Evolutionary conservation across 2,113 vertebrate genomes (phyloP).

Genomic region (Leucoraja erinaceus): DNA sequence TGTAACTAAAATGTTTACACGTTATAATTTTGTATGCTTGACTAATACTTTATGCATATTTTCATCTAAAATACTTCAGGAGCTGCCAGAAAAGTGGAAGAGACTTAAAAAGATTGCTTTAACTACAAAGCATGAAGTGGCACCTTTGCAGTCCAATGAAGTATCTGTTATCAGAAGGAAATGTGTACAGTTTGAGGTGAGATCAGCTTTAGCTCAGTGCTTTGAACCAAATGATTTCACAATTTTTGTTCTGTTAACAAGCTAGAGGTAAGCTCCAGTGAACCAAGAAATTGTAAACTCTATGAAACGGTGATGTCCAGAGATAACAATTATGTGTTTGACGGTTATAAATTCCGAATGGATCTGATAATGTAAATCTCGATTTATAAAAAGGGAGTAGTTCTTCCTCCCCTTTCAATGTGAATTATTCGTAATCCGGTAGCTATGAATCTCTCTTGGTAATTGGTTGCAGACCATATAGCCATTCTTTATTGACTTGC

Average conservation of each 20-base stretch:
- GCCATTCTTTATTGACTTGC: constrained; percentile 23
- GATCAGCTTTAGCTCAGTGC: constrained; percentile 85
- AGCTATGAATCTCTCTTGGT: constrained; percentile 80
- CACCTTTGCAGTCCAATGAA: constrained; percentile 65
- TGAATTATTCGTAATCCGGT: constrained; percentile 88
- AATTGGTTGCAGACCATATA: constrained; percentile 90
- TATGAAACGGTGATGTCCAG: constrained; percentile 83
- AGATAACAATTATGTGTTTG: constrained; percentile 98
- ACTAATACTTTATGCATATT: constrained; percentile 31
- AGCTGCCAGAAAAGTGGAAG: constrained; percentile 63
- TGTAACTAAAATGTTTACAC: constrained; percentile 21
- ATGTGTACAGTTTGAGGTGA: constrained; percentile 81
- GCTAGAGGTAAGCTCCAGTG: constrained; percentile 92
- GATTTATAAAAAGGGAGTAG: constrained; percentile 82
- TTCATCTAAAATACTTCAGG: constrained; percentile 40
- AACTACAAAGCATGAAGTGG: constrained; percentile 58
- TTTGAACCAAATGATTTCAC: constrained; percentile 83
- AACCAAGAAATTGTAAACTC: constrained; percentile 99
- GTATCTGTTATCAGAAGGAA: constrained; percentile 80
- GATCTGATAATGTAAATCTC: constrained; percentile 90
- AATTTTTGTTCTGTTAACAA: constrained; percentile 95
- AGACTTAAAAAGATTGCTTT: constrained; percentile 68
- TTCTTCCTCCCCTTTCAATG: constrained; percentile 82
- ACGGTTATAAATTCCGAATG: constrained; percentile 81
- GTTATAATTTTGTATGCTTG: constrained; percentile 28